These are phyloP conservation scores for Apogon hyalosoma DNA, from an alignment of 2,797 vertebrate genomes.

Conservation along the genomic window DNA sequence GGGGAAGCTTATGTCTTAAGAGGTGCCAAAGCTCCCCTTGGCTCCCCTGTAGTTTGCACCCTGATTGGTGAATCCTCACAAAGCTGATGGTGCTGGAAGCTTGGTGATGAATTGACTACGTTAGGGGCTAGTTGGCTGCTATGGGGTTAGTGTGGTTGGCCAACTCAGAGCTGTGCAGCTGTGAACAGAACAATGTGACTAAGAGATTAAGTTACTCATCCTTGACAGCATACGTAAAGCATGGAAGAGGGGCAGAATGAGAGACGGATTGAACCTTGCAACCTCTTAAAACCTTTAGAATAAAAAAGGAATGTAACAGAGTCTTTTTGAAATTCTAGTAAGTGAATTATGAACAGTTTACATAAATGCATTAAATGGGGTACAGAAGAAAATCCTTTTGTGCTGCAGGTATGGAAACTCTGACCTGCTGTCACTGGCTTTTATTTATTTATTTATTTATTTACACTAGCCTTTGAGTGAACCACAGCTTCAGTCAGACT, in stretches of 20 bases:
- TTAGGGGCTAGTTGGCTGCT: conserved; percentile 10
- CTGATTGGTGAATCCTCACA: too few relatives aligned
- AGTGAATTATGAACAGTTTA: conserved; percentile 2
- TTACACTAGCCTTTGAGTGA: too few relatives aligned
- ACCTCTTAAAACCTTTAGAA: conserved; percentile 3
- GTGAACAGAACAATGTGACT: conserved; percentile 25
- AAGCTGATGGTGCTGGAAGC: conserved; percentile 11
- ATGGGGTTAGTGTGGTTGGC: conserved; percentile 3
- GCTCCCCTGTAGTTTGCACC: too few relatives aligned
- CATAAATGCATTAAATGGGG: too few relatives aligned
- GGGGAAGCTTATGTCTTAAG: too few relatives aligned
- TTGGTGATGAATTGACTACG: conserved; percentile 14
- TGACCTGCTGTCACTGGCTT: too few relatives aligned
- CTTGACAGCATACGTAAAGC: conserved; percentile 14
- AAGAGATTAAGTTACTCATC: conserved; percentile 23
- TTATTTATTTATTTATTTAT: too few relatives aligned
- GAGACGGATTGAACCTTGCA: not conserved
- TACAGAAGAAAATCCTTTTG: too few relatives aligned
- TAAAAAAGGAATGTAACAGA: not conserved
- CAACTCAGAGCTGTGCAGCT: conserved; percentile 19
- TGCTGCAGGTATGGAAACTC: too few relatives aligned
- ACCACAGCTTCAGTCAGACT: too few relatives aligned
- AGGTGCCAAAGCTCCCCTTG: too few relatives aligned
- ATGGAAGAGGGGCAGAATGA: not conserved
- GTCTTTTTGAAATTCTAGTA: too few relatives aligned